Conservation (phyloP, 1,140 invertebrate genomes). For the Monomorium pharaonis region DNA sequence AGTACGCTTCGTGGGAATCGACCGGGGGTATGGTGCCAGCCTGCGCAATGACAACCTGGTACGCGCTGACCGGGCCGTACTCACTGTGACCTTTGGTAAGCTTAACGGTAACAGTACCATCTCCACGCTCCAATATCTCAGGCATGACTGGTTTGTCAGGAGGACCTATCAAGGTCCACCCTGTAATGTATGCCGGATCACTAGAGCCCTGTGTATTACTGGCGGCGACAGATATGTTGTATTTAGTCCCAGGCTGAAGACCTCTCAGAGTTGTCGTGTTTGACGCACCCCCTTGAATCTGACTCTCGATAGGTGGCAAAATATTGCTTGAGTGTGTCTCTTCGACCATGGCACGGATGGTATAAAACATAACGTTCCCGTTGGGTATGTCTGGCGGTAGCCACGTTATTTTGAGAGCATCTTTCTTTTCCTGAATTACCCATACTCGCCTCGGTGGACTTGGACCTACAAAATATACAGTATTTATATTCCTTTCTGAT, state of each 20-base stretch:
- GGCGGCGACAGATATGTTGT: constrained; percentile 89
- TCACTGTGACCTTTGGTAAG: constrained; percentile 88
- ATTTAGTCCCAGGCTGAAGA: constrained; percentile 90
- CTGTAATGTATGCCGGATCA: constrained; percentile 83
- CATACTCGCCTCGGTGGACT: constrained; percentile 77
- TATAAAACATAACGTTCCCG: constrained; percentile 87
- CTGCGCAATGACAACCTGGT: constrained; percentile 90
- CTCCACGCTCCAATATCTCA: constrained; percentile 86
- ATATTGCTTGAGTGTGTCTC: constrained; percentile 73
- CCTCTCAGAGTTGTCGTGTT: constrained; percentile 85
- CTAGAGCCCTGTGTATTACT: constrained; percentile 87
- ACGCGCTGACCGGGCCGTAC: constrained; percentile 90
- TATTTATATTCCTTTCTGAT: background rate
- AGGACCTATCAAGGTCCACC: constrained; percentile 89
- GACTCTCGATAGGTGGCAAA: constrained; percentile 78
- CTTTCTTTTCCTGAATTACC: constrained; percentile 62
- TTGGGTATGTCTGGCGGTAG: constrained; percentile 86
- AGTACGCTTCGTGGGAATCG: constrained; percentile 67
- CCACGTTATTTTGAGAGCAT: constrained; percentile 84
- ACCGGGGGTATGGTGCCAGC: constrained; percentile 77
- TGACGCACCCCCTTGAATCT: constrained; percentile 82
- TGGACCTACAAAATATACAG: constrained; percentile 69
- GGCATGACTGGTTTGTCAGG: constrained; percentile 89
- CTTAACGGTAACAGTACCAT: constrained; percentile 87
- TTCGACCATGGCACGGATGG: constrained; percentile 80